A percentile compares a stretch with the other conserved stretches of the same genome.
Evolutionary conservation across 2,797 vertebrate genomes (phyloP).

Genomic region (Spinus olivaceus): DNA sequence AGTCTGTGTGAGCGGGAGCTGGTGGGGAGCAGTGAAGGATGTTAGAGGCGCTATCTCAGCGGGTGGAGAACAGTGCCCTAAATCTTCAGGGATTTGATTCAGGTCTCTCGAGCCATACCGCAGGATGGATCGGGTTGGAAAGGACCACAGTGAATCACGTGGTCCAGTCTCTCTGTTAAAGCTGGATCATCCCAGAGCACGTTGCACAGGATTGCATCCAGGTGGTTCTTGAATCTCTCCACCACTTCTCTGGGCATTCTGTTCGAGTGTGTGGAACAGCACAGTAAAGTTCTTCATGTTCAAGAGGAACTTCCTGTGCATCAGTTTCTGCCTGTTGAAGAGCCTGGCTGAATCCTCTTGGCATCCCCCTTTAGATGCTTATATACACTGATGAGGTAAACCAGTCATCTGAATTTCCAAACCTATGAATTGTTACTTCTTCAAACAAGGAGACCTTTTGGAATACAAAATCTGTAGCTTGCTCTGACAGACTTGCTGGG

Average conservation of each 20-base stretch:
- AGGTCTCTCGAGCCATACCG: fast-evolving
- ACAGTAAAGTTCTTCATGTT: background rate
- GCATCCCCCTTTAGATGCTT: background rate
- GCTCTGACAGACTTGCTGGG: fast-evolving
- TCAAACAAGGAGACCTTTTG: background rate
- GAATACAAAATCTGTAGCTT: background rate
- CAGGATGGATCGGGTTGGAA: background rate
- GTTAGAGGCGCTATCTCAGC: background rate
- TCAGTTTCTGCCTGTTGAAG: background rate
- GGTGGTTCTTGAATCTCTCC: background rate
- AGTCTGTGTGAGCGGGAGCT: fast-evolving
- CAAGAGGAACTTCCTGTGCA: background rate
- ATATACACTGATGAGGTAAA: background rate
- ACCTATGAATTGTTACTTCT: background rate
- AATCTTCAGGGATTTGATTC: no score
- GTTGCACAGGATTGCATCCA: background rate
- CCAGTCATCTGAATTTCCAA: background rate
- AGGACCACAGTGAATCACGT: no score
- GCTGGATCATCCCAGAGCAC: no score
- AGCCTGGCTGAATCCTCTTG: background rate
- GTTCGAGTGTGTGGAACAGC: background rate
- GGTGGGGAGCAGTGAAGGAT: no score
- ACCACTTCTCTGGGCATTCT: background rate
- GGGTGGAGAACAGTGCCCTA: background rate
- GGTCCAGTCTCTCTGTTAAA: background rate